phyloP scores from a whole-genome alignment of 2,888 invertebrate genomes.

The Heliconius aoede region DNA sequence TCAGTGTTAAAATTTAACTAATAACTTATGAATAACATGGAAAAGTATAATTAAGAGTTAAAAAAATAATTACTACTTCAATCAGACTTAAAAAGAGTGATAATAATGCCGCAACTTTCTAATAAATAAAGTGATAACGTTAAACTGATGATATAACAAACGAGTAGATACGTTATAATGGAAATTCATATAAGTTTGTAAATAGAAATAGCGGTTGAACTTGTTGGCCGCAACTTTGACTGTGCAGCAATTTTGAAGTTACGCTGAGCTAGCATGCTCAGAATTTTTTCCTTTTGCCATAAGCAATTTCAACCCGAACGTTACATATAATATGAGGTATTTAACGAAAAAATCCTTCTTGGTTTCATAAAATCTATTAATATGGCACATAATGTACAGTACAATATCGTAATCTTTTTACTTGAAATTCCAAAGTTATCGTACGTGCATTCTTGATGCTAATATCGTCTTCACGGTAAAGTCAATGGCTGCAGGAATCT shows the following conservation, averaged over 20 bases:
- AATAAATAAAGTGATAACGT: neutral
- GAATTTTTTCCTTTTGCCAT: conserved; percentile 49
- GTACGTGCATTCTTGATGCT: conserved; percentile 17
- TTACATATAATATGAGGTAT: neutral
- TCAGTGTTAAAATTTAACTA: neutral
- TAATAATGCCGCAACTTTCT: no score
- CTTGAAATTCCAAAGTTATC: conserved; percentile 7
- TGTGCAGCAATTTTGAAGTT: conserved; percentile 18
- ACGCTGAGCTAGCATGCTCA: conserved; percentile 6
- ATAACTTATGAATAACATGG: neutral
- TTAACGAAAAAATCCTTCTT: conserved; percentile 10
- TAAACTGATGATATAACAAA: conserved; percentile 1
- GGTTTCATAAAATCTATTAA: neutral
- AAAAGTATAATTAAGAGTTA: neutral
- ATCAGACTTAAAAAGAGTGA: no score
- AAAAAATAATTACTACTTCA: no score
- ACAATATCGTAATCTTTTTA: conserved; percentile 6
- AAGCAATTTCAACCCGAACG: conserved; percentile 10
- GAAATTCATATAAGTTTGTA: conserved; percentile 22
- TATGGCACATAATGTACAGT: neutral
- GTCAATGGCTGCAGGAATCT: conserved; percentile 25
- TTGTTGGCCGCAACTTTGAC: conserved; percentile 22
- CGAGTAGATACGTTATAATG: conserved; percentile 5
- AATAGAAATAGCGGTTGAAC: conserved; percentile 11
- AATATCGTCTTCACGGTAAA: conserved; percentile 31